phyloP scores from a whole-genome alignment of 2,888 invertebrate species.

The Drosophila flavopinicola region DNA sequence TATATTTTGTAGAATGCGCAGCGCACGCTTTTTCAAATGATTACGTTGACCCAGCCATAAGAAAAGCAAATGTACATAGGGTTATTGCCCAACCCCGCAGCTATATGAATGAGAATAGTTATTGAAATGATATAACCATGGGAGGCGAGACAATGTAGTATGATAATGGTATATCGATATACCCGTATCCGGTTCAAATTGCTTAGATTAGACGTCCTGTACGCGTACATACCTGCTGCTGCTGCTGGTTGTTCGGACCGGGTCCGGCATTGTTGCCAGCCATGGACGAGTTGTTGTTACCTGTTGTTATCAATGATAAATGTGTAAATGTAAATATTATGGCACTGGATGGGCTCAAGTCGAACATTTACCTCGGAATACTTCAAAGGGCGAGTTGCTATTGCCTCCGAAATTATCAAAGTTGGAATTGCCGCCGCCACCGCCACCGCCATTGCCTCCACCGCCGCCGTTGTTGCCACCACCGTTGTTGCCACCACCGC shows the following conservation, averaged over 20 bases:
- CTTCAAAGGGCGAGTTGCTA: constrained; percentile 80
- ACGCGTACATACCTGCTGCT: constrained; percentile 71
- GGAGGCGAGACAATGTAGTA: background rate
- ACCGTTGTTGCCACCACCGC: constrained; percentile 44
- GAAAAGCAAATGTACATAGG: background rate
- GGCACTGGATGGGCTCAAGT: background rate
- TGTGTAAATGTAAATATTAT: background rate
- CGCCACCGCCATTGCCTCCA: constrained; percentile 54
- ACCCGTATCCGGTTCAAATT: background rate
- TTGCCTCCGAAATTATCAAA: constrained; percentile 73
- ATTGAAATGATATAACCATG: constrained; percentile 8
- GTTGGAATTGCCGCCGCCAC: constrained; percentile 57
- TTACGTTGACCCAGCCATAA: no score
- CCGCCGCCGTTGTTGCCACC: constrained; percentile 46
- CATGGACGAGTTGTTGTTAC: constrained; percentile 62
- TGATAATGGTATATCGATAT: background rate
- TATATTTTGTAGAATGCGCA: no score
- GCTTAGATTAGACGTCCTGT: background rate
- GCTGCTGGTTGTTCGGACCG: constrained; percentile 55
- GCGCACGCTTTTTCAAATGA: no score
- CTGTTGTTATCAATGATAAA: constrained; percentile 26
- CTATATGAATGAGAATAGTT: constrained; percentile 6
- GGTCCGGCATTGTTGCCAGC: constrained; percentile 58
- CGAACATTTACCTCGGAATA: constrained; percentile 77
- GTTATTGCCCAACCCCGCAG: background rate